Evolutionary conservation across 2,888 invertebrate genomes (phyloP), one percentile per base, ranked within the genome.

Genomic region (Synanthedon vespiformis): DNA sequence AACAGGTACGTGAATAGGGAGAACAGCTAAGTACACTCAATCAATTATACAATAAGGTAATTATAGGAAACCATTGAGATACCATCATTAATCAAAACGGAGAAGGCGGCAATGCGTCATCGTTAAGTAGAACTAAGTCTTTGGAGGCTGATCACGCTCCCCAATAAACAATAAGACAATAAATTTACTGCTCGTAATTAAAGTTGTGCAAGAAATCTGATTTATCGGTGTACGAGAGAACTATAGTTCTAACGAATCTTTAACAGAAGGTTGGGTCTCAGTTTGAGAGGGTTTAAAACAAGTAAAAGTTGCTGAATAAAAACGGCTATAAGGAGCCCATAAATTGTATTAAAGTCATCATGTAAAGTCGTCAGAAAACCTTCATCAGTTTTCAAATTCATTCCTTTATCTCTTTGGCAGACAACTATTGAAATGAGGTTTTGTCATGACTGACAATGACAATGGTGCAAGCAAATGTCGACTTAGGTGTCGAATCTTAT

Each of bases 181-280:
- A 54, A 54, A 54, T 54, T 54, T 54, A 34, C 52, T 27, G 50
- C 50, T 52, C 52, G 54, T 54, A 54, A 54, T 54, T 54, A 47
- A 54, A 54, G 54, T 54, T 54, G 51, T 51, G 48, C 52, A 51
- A 47, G 51, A 41, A 51, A 51, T 50, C 44, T 44, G 51, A 54
- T 54, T 50, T 52, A 52, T 52, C 50, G 52, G 40, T 48, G 51
- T 34, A 40, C 13, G 49, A 40, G 22, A 40, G 49, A 49, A 49
- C 27, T 48, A 6, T 41, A 22, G 52, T 52, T 49, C n/a, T 41
- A 52, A 49, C 49, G 49, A 49, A 40, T 22, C 49, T 48, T 16
- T 18, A 48, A 48, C 48, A 12, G 11, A 48, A 48, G 44, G 44
- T 44, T 6, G 10, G 5, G 44, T 44, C 44, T 14, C 13, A 44